Base-by-base conservation (phyloP, 2,113 vertebrate species). In the Hippocampus barbouri region DNA sequence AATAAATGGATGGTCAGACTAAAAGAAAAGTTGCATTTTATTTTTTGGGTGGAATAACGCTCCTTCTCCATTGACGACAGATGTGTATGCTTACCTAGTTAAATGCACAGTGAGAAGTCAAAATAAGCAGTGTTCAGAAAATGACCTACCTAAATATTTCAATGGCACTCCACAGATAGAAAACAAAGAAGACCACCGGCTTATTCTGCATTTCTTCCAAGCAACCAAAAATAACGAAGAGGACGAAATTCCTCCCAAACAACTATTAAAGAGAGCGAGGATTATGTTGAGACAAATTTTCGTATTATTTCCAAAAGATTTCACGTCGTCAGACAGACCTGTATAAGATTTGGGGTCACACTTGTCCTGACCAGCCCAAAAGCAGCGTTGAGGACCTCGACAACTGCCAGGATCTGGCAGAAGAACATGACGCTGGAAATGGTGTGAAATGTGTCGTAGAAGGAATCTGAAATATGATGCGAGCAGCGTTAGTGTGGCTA, bases 381-480 rank as follows among this genome's bases (percentile, higher is more conserved):
- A 1, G 93, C 90, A 30, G 94, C 93, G 57, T 98, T 97, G 69
- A 98, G 76, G 18, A 96, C 92, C 79, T 99, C 97, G 71, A 96
- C 91, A 21, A 89, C 27, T 14, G 96, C 91, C 88, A 99, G 78
- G 80, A 92, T 95, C 89, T 99, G 95, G 86, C 96, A 98, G 92
- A 98, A 96, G 89, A 96, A 97, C 95, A 98, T 96, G 92, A 96
- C 91, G 54, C 97, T 94, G 51, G 93, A 92, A 70, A 94, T 93
- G 0, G 91, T 92, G 89, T 97, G 94, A 85, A 97, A 98, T 0
- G 97, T 98, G 74, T 97, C 95, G 2, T 95, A 95, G 81, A 98
- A 93, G 27, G 95, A 98, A 87, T 98, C 96, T 98, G 85, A 77
- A 80, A 72, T 21, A 20, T 61, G 16, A 83, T 4, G 38, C 7